Evolutionary conservation across 2,113 vertebrate genomes (phyloP).

Genomic region (Connochaetes taurinus): DNA sequence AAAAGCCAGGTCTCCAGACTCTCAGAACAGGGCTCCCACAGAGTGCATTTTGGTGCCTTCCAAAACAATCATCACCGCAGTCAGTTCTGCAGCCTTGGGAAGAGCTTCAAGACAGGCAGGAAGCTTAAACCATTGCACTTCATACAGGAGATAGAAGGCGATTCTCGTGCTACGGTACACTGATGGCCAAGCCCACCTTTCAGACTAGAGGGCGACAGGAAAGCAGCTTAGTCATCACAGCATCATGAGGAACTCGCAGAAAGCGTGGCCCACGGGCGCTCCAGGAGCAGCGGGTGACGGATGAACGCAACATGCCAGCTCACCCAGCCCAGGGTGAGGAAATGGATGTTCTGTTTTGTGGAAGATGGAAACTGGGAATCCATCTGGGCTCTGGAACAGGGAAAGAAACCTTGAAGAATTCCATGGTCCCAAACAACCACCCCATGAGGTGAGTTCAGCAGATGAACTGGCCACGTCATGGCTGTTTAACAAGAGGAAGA

Average conservation of each 20-base stretch:
- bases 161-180: rapidly evolving
- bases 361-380: neutral
- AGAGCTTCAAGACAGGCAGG: neutral
- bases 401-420: neutral
- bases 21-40: neutral
- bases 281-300: neutral
- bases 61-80: neutral
- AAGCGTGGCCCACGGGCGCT: rapidly evolving
- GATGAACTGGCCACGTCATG: neutral
- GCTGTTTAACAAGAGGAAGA: neutral
- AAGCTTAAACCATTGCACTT: neutral
- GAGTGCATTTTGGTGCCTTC: neutral
- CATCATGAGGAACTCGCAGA: neutral
- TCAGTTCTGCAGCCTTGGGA: neutral
- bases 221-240: neutral
- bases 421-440: neutral
- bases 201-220: neutral
- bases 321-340: neutral
- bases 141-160: neutral
- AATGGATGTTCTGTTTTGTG: neutral
- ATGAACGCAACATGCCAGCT: neutral
- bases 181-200: neutral
- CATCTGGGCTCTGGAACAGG: neutral
- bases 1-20: neutral
- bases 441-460: neutral